Conservation (phyloP, 2,797 vertebrate species). For the Odontamblyopus rebecca region DNA sequence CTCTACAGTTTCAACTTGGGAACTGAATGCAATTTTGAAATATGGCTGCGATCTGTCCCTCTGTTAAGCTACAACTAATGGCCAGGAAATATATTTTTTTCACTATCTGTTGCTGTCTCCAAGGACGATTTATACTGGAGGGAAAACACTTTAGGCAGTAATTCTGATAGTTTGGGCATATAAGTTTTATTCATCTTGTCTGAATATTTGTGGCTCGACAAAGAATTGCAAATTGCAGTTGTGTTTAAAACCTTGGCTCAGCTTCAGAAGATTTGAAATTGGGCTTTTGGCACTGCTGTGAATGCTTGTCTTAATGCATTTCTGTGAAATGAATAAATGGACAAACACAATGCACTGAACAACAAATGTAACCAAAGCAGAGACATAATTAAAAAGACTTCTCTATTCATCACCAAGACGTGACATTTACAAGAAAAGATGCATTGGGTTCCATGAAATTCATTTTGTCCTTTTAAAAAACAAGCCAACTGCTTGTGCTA, state of each 20-base stretch:
- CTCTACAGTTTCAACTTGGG: neutral
- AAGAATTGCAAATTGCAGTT: conserved; percentile 5
- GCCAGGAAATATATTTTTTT: conserved; percentile 1
- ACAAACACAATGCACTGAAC: conserved; percentile 6
- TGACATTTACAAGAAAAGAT: neutral
- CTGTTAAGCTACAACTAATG: conserved; percentile 7
- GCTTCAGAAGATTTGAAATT: conserved; percentile 13
- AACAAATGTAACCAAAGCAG: conserved; percentile 13
- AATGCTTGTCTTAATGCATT: conserved; percentile 11
- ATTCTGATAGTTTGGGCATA: conserved; percentile 9
- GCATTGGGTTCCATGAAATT: neutral
- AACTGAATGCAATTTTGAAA: conserved; percentile 1
- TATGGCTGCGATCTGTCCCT: conserved; percentile 1
- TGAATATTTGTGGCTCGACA: neutral
- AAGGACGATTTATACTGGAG: neutral
- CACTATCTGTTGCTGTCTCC: neutral
- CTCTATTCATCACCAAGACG: conserved; percentile 1
- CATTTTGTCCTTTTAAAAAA: neutral
- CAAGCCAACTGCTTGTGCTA: neutral
- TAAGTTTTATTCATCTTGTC: conserved; percentile 6
- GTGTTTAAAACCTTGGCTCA: conserved; percentile 7
- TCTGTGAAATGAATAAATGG: conserved; percentile 9
- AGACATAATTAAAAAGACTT: neutral
- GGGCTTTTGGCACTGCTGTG: conserved; percentile 5
- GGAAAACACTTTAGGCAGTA: neutral